A percentile compares a stretch with the other conserved stretches of the same genome.
These are phyloP conservation scores for Falco naumanni DNA, from an alignment of 2,797 vertebrate species.

Conservation along the genomic window DNA sequence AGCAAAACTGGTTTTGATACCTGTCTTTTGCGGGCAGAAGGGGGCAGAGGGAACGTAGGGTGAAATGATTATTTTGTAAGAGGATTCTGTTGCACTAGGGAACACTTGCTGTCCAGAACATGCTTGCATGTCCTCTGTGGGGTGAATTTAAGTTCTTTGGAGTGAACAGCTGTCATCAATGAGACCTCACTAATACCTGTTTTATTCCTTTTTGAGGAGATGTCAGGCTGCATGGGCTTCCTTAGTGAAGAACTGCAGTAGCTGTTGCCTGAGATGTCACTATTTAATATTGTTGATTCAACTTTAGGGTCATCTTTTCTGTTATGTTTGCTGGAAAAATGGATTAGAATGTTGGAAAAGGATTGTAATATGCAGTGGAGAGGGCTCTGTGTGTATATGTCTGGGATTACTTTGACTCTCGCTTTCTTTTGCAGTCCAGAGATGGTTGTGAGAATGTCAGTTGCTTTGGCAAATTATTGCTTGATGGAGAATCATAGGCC, in stretches of 20 bases:
- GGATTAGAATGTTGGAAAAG: background rate
- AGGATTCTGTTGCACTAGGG: background rate
- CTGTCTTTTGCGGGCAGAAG: background rate
- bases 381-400: background rate
- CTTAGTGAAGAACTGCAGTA: background rate
- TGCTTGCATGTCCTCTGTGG: background rate
- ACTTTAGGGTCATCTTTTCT: background rate
- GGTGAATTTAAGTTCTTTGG: background rate
- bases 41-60: background rate
- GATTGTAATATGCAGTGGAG: background rate
- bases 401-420: background rate
- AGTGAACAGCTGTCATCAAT: background rate
- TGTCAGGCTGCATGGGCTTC: background rate
- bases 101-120: background rate
- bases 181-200: background rate
- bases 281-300: background rate
- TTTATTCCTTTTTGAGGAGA: background rate
- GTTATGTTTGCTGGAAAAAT: background rate
- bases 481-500: background rate
- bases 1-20: background rate
- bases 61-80: slow-evolving; percentile 29
- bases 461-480: background rate
- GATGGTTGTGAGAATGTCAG: background rate
- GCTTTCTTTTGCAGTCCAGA: background rate
- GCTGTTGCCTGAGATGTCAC: background rate